A percentile compares a stretch with the other conserved stretches of the same genome.
Evolutionary conservation across 2,113 vertebrate genomes (phyloP).

Genomic region (Pogonocichla stellata): DNA sequence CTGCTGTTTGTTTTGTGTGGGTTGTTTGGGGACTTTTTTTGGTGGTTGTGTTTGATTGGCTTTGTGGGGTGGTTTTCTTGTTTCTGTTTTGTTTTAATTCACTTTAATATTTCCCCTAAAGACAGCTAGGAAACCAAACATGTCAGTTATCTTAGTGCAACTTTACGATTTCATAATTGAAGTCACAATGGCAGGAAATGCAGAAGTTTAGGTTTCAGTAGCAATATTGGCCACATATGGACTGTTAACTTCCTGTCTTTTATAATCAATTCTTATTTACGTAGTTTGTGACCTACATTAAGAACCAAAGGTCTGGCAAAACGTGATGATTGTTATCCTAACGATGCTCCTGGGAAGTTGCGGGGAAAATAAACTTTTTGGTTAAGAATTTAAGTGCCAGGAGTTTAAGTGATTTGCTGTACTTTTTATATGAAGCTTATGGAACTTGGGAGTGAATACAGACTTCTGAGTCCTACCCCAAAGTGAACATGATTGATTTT

Average conservation of each 20-base stretch:
- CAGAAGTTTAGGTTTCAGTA: slow-evolving; percentile 45
- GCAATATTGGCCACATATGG: slow-evolving; percentile 40
- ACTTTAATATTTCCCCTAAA: slow-evolving; percentile 35
- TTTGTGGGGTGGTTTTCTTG: background rate
- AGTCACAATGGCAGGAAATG: slow-evolving; percentile 50
- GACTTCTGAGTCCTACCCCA: background rate
- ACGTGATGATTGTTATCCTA: background rate
- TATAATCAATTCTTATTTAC: slow-evolving; percentile 20
- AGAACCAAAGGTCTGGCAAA: background rate
- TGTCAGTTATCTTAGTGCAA: background rate
- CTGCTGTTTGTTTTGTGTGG: background rate
- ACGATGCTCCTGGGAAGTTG: background rate
- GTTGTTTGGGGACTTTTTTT: background rate
- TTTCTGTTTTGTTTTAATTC: background rate
- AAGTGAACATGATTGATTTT: background rate
- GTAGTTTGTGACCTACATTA: background rate
- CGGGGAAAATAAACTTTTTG: background rate
- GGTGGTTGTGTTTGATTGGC: background rate
- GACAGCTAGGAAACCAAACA: slow-evolving; percentile 16
- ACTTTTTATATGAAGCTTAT: background rate
- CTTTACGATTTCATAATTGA: slow-evolving; percentile 9
- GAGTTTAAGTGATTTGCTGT: background rate
- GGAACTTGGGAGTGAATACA: background rate
- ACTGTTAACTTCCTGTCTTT: slow-evolving; percentile 48
- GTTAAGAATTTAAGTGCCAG: fast-evolving